Base-by-base conservation (phyloP, 2,888 invertebrate genomes). In the Carterocephalus palaemon region DNA sequence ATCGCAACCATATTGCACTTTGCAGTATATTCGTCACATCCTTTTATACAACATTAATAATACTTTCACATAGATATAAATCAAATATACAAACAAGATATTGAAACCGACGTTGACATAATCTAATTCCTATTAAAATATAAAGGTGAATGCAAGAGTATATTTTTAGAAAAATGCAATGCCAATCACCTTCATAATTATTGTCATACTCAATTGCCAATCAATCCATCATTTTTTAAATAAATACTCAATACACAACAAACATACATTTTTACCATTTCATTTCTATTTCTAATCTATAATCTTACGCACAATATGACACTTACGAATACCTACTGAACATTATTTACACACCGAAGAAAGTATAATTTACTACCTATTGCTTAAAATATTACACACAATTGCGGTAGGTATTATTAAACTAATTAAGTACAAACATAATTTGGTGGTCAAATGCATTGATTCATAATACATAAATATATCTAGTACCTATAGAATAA, bases 361-460 rank as follows among this genome's bases (percentile, higher is more conserved):
- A 22, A 22, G 15, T 40, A 31, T 10, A 12, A 32, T 16, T 33
- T 26, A 10, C 32, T 41, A 19, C 3, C 9, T 32, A 26, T 12
- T n/a, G n/a, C 13, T n/a, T 1, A 26, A 17, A 31, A 17, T 6
- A 12, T 9, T 15, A 31, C 22, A 19, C 33, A 16, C 34, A 19
- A 24, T 9, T 19, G 9, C 9, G 16, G 53, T 70, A 70, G 53
- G 73, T n/a, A n/a, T n/a, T 19, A 41, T 17, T 43, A 75, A 73
- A 10, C 57, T 74, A 73, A 55, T 78, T 79, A 79, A 79, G 78
- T 79, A 78, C 77, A 68, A 57, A 57, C 56, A 51, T 52, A 60
- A 59, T 72, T 77, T 73, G 70, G 71, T 73, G 68, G 63, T 67
- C 59, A 75, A 77, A 76, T 75, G 73, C 71, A 67, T 56, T 26